Conservation (phyloP, 1,140 invertebrate species). For the Drosophila bocqueti region DNA sequence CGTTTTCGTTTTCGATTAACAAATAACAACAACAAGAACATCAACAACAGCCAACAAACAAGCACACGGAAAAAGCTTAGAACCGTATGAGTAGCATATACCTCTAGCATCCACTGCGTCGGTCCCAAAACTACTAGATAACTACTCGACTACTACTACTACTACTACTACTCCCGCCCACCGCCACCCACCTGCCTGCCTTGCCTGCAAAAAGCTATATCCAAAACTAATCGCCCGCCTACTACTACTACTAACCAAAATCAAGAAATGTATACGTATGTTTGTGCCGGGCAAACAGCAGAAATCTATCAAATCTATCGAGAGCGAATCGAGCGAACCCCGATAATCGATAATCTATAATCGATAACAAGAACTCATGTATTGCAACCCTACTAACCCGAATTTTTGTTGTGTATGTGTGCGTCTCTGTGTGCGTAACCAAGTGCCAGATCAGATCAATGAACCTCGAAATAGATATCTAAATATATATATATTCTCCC, state of each 20-base stretch:
- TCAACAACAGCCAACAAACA: conserved; percentile 48
- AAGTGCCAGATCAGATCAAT: conserved; percentile 55
- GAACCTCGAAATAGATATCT: conserved; percentile 25
- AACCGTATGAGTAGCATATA: conserved; percentile 44
- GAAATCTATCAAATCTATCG: conserved; percentile 14
- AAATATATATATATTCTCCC: conserved; percentile 49
- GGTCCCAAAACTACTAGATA: conserved; percentile 28
- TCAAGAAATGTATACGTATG: conserved; percentile 14
- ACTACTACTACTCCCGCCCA: conserved; percentile 20
- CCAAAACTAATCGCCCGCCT: conserved; percentile 51
- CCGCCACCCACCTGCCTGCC: conserved; percentile 56
- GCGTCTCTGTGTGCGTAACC: conserved; percentile 60
- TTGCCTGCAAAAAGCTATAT: conserved; percentile 40
- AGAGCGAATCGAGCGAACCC: conserved; percentile 12
- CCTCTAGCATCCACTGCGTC: conserved; percentile 31
- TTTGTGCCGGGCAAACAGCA: background rate
- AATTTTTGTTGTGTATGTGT: conserved; percentile 55
- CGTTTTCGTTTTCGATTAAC: conserved; percentile 36
- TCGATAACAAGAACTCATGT: conserved; percentile 18
- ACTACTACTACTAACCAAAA: conserved; percentile 42
- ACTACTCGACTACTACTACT: conserved; percentile 25
- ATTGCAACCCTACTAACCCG: conserved; percentile 43
- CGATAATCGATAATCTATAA: conserved; percentile 14
- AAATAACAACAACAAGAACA: conserved; percentile 50
- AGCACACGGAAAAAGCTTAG: conserved; percentile 45